Evolutionary conservation across 2,113 vertebrate species (phyloP), one percentile per base, ranked within the genome.

Genomic region (Sisor rabdophorus): DNA sequence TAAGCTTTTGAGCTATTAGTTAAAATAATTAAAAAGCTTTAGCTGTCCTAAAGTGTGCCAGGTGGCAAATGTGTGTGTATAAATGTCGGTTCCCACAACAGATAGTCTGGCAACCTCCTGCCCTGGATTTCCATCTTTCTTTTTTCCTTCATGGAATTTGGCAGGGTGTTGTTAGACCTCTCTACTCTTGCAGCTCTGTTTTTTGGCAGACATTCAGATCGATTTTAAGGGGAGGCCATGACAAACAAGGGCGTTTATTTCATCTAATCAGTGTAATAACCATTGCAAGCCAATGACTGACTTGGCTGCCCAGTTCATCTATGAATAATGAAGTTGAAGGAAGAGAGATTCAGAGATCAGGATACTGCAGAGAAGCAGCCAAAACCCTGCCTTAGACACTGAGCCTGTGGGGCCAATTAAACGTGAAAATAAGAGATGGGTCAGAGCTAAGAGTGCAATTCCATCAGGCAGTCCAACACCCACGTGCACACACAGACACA

Each of bases 361-460:
- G 30, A 59, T 20, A 28, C 56, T 56, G 28, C 4, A 3, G 40
- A 61, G 19, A 52, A 74, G 61, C 19, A 16, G 28, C 20, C 68
- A 71, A 52, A 60, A 59, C 16, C 47, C 70, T 60, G 60, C 68
- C 79, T 77, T 11, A 9, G 63, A 48, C n/a, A 24, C 19, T 24
- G 67, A 22, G 44, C 80, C 75, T 36, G 17, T 11, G 68, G 77
- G 80, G 60, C 77, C 80, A 82, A 82, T 82, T 82, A 82, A 40
- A 65, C 20, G 13, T 13, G 67, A 71, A 47, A 79, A 65, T 53
- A 48, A 72, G 65, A 58, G 58, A 67, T 56, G 54, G 67, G 73
- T 79, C 44, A 60, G 58, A 30, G 65, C 65, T 76, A 63, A 48
- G 36, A 50, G 24, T 32, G 11, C 32, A 44, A 26, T 12, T 68